These are phyloP conservation scores for Australoheros scitulus DNA, from an alignment of 2,113 vertebrate species.

Conservation along the genomic window DNA sequence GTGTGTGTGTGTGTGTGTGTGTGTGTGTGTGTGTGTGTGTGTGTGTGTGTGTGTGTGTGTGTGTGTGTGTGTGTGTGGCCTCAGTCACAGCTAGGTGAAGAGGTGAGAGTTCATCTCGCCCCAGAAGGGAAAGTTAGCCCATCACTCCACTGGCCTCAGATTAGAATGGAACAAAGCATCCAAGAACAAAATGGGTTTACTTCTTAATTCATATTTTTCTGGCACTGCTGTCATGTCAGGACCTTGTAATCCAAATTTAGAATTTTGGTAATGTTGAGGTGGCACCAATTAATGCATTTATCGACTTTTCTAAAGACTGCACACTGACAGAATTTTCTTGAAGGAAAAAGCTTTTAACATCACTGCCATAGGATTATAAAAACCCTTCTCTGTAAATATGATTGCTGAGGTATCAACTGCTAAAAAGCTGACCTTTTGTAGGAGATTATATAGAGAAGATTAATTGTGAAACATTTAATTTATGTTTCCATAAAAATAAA, in stretches of 20 bases:
- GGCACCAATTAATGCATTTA: not conserved
- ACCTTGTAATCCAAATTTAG: not conserved
- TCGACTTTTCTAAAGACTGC: not conserved
- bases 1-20: constrained; percentile 44
- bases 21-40: too few relatives aligned
- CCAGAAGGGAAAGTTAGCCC: constrained; percentile 72
- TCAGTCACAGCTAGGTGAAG: constrained; percentile 58
- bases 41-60: constrained; percentile 40
- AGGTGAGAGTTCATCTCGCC: constrained; percentile 60
- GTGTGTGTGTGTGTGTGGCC: constrained; percentile 15
- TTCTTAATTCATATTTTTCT: not conserved
- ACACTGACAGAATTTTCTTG: not conserved
- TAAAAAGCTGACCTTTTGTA: not conserved
- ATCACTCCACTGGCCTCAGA: constrained; percentile 9
- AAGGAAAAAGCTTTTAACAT: not conserved
- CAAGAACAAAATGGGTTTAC: not conserved
- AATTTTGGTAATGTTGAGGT: not conserved
- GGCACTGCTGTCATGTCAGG: not conserved
- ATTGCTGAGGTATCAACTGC: not conserved
- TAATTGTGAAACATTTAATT: too few relatives aligned
- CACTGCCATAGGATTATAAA: not conserved
- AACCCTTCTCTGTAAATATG: not conserved
- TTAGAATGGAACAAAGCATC: constrained; percentile 19
- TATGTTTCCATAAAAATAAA: not conserved
- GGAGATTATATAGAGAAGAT: too few relatives aligned